Evolutionary conservation across 2,797 vertebrate species (phyloP).

Genomic region (Macrochelys suwanniensis): DNA sequence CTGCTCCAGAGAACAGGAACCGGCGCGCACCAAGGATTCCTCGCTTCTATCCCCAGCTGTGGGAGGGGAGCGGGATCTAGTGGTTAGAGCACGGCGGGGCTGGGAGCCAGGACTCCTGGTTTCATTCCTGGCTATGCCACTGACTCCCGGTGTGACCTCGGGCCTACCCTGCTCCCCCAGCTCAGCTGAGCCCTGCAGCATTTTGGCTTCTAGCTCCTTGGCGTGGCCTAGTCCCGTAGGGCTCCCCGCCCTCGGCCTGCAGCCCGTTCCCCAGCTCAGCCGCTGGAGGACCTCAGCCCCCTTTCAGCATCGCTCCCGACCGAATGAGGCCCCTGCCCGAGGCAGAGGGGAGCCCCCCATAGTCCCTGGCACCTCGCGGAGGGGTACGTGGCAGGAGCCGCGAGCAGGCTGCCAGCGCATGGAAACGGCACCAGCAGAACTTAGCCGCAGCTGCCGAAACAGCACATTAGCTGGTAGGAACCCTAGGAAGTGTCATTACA

Average conservation of each 20-base stretch:
- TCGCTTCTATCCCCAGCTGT: too few species aligned
- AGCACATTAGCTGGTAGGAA: background rate
- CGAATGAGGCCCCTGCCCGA: background rate
- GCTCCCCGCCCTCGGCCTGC: background rate
- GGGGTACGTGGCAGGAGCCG: too few species aligned
- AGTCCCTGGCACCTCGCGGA: too few species aligned
- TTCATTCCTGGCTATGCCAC: too few species aligned
- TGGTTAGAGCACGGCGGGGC: background rate
- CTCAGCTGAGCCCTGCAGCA: background rate
- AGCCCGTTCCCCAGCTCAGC: too few species aligned
- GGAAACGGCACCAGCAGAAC: background rate
- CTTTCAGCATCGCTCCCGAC: background rate
- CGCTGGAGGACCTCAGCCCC: too few species aligned
- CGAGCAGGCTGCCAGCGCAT: too few species aligned
- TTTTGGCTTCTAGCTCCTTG: background rate
- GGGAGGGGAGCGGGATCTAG: background rate
- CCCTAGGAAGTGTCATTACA: background rate
- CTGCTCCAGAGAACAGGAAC: background rate
- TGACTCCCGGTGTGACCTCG: background rate
- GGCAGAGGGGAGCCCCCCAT: too few species aligned
- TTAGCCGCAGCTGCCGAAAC: background rate
- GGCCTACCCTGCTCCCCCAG: too few species aligned
- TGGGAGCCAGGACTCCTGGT: too few species aligned
- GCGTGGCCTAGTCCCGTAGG: background rate
- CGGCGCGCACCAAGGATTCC: background rate